Conservation (phyloP, 2,113 vertebrate genomes). For the Sitta europaea region DNA sequence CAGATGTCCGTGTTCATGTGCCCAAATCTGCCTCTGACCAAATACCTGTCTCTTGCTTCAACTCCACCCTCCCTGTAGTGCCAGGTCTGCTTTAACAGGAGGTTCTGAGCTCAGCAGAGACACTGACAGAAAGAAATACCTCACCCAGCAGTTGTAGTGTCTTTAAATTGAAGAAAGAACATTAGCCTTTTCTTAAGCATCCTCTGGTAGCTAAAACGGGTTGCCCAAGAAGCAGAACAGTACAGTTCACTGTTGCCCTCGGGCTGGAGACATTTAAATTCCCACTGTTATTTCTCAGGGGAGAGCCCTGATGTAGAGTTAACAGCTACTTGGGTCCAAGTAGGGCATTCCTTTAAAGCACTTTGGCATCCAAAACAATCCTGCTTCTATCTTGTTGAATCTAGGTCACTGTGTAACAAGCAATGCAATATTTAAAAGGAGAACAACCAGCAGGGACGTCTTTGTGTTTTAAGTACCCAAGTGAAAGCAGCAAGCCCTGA, state of each 20-base stretch:
- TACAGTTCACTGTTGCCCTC: background rate
- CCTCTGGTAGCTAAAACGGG: background rate
- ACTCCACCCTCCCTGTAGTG: background rate
- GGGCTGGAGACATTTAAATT: slow-evolving; percentile 26
- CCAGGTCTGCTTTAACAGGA: background rate
- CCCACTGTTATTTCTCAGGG: background rate
- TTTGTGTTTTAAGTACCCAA: background rate
- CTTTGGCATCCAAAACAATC: background rate
- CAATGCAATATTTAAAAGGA: slow-evolving; percentile 51
- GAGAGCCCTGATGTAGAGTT: background rate
- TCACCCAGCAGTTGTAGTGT: background rate
- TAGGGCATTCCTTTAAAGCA: background rate
- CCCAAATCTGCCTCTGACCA: background rate
- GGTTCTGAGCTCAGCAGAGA: background rate
- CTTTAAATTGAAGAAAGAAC: background rate
- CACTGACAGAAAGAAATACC: background rate
- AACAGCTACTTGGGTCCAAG: background rate
- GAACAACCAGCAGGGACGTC: background rate
- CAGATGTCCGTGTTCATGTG: background rate
- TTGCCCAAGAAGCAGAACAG: background rate
- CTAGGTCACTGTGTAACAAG: slow-evolving; percentile 43
- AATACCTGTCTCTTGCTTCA: background rate
- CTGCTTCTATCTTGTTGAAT: slow-evolving; percentile 26
- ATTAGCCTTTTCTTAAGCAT: background rate
- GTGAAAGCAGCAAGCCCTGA: background rate